phyloP scores from a whole-genome alignment of 2,113 vertebrate genomes.

The Alethe diademata region DNA sequence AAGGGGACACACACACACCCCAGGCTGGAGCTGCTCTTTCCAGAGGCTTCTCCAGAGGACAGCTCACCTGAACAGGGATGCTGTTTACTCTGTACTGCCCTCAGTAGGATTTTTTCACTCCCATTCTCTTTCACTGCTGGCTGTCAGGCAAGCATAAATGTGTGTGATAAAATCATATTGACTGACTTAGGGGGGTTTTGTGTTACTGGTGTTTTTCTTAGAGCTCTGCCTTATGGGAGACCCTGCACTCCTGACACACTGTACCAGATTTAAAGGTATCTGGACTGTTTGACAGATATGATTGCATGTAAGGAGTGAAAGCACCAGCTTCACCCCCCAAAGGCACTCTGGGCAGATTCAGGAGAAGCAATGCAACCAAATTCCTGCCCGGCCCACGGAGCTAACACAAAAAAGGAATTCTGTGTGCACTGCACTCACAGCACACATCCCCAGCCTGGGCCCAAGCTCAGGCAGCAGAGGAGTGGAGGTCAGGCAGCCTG shows the following conservation, averaged over 20 bases:
- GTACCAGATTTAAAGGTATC: not conserved
- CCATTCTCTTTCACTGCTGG: not conserved
- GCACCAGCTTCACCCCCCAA: not conserved
- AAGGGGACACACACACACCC: too few species aligned
- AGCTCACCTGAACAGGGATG: not conserved
- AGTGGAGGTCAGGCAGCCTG: not conserved
- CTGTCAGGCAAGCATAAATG: not conserved
- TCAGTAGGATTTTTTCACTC: not conserved
- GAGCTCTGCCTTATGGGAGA: not conserved
- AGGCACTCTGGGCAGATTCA: not conserved
- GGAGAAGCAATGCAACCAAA: not conserved
- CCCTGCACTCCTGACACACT: accelerated
- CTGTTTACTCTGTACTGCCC: not conserved
- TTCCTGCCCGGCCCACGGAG: not conserved
- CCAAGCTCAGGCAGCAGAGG: not conserved
- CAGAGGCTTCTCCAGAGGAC: not conserved
- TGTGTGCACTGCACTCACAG: not conserved
- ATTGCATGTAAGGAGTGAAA: not conserved
- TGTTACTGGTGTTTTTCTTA: not conserved
- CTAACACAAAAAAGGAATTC: not conserved
- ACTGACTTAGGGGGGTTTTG: not conserved
- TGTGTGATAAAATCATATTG: not conserved
- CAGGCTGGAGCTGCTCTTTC: not conserved
- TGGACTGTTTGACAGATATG: not conserved
- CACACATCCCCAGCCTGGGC: not conserved